Evolutionary conservation across 2,888 invertebrate species (phyloP).

Genomic region (Spodoptera picta): DNA sequence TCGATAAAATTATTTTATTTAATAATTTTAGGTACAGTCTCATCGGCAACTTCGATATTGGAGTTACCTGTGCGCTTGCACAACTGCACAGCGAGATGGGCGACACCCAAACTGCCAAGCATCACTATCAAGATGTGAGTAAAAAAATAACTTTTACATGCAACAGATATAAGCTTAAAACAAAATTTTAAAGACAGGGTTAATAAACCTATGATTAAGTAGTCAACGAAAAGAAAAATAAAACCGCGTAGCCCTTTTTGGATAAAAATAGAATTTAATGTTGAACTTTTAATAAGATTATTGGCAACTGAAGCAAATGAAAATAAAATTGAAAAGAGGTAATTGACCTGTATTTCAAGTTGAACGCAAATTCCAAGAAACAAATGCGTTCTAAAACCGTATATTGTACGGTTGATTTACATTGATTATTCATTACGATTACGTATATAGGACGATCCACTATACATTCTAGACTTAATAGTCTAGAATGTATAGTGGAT

Average conservation of each 20-base stretch:
- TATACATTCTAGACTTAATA: too few relatives aligned
- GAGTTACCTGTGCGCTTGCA: constrained; percentile 96
- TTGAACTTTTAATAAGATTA: too few relatives aligned
- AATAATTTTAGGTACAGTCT: constrained; percentile 76
- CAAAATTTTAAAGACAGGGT: too few relatives aligned
- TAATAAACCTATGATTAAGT: too few relatives aligned
- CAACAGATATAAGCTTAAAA: too few relatives aligned
- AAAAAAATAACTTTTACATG: background rate
- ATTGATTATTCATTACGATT: constrained; percentile 20
- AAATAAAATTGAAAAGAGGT: background rate
- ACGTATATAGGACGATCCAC: too few relatives aligned
- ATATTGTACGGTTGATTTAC: constrained; percentile 2
- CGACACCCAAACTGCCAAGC: constrained; percentile 91
- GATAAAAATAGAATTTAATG: too few relatives aligned
- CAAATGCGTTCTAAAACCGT: constrained; percentile 1
- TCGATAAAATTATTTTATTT: background rate
- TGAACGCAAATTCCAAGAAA: constrained; percentile 6
- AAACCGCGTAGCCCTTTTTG: too few relatives aligned
- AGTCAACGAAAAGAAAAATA: too few relatives aligned
- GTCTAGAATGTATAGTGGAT: constrained; percentile 12
- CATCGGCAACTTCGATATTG: constrained; percentile 93
- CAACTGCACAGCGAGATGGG: constrained; percentile 96
- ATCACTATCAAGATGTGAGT: constrained; percentile 84
- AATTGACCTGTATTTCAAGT: background rate
- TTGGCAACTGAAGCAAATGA: too few relatives aligned